Conservation (phyloP, 2,113 vertebrate species). For the Tinamus guttatus region DNA sequence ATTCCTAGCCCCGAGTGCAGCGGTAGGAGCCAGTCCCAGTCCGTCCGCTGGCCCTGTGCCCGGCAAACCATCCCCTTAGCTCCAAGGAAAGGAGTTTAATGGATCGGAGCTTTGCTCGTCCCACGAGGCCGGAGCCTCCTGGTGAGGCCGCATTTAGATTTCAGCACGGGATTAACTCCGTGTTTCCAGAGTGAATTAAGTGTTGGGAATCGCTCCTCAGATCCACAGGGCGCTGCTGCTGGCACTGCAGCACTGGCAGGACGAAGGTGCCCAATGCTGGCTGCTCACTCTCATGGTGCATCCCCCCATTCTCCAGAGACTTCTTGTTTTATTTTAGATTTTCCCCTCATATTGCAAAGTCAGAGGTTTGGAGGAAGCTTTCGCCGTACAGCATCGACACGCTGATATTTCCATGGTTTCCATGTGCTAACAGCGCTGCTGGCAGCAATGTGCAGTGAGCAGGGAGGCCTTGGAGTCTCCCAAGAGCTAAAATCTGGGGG, state of each 20-base stretch:
- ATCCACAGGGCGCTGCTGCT: too few relatives aligned
- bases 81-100: not conserved
- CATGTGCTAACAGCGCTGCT: too few relatives aligned
- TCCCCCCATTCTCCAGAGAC: not conserved
- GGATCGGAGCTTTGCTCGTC: not conserved
- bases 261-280: too few relatives aligned
- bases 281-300: too few relatives aligned
- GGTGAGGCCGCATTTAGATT: not conserved
- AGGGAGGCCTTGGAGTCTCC: not conserved
- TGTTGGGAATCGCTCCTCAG: not conserved
- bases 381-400: not conserved
- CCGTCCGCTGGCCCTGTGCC: not conserved
- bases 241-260: too few relatives aligned
- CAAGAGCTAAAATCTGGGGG: not conserved
- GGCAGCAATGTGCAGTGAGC: not conserved
- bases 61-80: not conserved
- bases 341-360: not conserved
- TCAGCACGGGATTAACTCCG: not conserved
- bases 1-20: too few relatives aligned
- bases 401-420: not conserved
- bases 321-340: not conserved
- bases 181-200: not conserved
- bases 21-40: too few relatives aligned
- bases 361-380: not conserved
- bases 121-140: not conserved